These are phyloP conservation scores for Acanthosepion pharaonis DNA, from an alignment of 2,888 invertebrate genomes.

Conservation along the genomic window DNA sequence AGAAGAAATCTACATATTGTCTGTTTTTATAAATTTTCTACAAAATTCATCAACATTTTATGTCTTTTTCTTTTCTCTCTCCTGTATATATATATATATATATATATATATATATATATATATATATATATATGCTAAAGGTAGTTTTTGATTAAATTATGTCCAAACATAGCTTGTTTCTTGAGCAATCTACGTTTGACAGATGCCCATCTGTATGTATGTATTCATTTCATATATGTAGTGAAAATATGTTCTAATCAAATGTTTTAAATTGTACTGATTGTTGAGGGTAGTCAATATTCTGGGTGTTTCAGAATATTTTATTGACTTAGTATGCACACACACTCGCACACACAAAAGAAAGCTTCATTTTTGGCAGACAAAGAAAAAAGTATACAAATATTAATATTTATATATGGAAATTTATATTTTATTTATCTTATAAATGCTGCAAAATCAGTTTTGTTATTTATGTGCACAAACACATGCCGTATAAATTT, in stretches of 20 bases:
- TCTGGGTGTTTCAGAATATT: not conserved
- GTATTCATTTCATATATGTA: not conserved
- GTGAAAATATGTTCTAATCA: not conserved
- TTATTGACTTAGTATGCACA: not conserved
- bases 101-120: not conserved
- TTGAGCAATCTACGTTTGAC: not conserved
- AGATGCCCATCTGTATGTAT: not conserved
- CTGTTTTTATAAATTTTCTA: too few species aligned
- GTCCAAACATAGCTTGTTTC: not conserved
- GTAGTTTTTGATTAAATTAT: not conserved
- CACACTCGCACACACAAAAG: too few species aligned
- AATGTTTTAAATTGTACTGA: not conserved
- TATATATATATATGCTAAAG: not conserved
- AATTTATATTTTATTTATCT: not conserved
- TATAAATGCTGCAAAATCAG: not conserved
- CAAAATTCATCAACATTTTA: too few species aligned
- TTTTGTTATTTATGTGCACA: not conserved
- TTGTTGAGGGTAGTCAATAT: not conserved
- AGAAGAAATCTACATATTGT: too few species aligned
- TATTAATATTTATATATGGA: not conserved
- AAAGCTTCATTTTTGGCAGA: not conserved
- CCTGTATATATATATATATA: not conserved
- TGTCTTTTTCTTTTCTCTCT: too few species aligned
- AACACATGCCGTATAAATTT: not conserved
- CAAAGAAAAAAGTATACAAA: not conserved